Percentiles rank a stretch among this genome's conserved stretches.
Conservation (phyloP, 2,113 vertebrate genomes). For the Lampris incognitus region DNA sequence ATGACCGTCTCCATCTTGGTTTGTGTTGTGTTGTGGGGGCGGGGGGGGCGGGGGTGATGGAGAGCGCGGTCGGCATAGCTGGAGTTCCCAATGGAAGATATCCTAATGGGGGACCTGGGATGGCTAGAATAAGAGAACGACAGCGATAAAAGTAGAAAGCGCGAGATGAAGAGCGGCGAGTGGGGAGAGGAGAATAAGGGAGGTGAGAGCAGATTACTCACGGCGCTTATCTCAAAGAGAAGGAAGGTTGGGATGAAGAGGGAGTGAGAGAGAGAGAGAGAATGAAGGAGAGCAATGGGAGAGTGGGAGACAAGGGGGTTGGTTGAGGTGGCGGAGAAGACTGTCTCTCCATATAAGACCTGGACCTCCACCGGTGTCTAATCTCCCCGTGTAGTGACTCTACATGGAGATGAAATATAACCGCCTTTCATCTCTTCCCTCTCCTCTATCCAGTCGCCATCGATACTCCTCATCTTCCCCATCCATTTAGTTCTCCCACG, state of each 20-base stretch:
- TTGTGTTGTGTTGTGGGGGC: background rate
- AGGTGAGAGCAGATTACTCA: slow-evolving; percentile 57
- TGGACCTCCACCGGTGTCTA: slow-evolving; percentile 39
- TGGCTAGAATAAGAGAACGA: slow-evolving; percentile 29
- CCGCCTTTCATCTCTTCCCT: slow-evolving; percentile 33
- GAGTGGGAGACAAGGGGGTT: background rate
- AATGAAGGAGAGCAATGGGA: background rate
- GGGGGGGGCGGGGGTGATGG: background rate
- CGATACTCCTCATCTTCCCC: slow-evolving; percentile 15
- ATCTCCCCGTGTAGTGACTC: slow-evolving; percentile 13
- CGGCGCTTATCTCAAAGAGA: slow-evolving; percentile 60
- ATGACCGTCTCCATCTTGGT: slow-evolving; percentile 3
- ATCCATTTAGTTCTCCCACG: slow-evolving; percentile 6
- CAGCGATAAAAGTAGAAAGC: slow-evolving; percentile 45
- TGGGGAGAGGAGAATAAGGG: slow-evolving; percentile 38
- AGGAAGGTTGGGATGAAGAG: slow-evolving; percentile 29
- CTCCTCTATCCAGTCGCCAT: slow-evolving; percentile 22
- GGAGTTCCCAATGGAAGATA: background rate
- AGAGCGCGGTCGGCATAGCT: slow-evolving; percentile 5
- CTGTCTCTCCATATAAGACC: slow-evolving; percentile 53
- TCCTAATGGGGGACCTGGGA: slow-evolving; percentile 23
- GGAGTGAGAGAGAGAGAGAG: slow-evolving; percentile 1
- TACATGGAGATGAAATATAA: slow-evolving; percentile 38
- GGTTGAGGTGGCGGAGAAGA: slow-evolving; percentile 3
- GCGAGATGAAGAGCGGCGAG: slow-evolving; percentile 45